A percentile compares a stretch with the other conserved stretches of the same genome.
Evolutionary conservation across 2,888 invertebrate species (phyloP).

Genomic region (Pristionchus mayeri): DNA sequence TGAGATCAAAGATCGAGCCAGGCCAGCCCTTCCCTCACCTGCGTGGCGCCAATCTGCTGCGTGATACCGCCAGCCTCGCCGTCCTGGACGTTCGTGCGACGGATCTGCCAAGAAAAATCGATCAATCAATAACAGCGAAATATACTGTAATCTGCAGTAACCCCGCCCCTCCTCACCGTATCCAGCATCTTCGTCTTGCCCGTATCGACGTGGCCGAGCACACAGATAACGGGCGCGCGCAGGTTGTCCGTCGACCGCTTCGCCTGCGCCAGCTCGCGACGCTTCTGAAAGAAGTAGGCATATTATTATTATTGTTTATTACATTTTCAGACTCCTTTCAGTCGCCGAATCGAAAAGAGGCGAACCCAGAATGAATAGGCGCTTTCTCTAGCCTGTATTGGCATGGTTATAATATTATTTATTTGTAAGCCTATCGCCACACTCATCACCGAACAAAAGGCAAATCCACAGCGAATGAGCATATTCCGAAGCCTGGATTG

Average conservation of each 20-base stretch:
- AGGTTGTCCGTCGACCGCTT: constrained; percentile 83
- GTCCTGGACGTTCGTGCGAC: constrained; percentile 79
- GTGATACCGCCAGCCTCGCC: constrained; percentile 98
- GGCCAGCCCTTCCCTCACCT: constrained; percentile 82
- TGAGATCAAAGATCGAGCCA: background rate
- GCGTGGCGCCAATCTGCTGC: constrained; percentile 99
- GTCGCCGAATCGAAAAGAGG: no score
- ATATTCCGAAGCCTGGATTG: no score
- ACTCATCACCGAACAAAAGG: no score
- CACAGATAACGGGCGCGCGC: constrained; percentile 96
- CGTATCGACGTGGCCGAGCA: constrained; percentile 98
- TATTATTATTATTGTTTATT: no score
- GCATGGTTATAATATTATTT: no score
- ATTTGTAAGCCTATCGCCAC: no score
- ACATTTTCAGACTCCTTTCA: no score
- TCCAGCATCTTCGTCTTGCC: constrained; percentile 99
- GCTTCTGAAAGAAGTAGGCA: constrained; percentile 81
- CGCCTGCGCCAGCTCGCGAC: constrained; percentile 84
- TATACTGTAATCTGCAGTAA: background rate
- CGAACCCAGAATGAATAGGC: no score
- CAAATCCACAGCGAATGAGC: no score
- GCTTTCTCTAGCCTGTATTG: no score
- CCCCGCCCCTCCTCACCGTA: constrained; percentile 80
- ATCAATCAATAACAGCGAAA: background rate
- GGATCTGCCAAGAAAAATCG: constrained; percentile 75